Percentiles rank a stretch among this genome's conserved stretches.
These are phyloP conservation scores for Natrix natrix DNA, from an alignment of 2,797 vertebrate genomes.

Conservation along the genomic window DNA sequence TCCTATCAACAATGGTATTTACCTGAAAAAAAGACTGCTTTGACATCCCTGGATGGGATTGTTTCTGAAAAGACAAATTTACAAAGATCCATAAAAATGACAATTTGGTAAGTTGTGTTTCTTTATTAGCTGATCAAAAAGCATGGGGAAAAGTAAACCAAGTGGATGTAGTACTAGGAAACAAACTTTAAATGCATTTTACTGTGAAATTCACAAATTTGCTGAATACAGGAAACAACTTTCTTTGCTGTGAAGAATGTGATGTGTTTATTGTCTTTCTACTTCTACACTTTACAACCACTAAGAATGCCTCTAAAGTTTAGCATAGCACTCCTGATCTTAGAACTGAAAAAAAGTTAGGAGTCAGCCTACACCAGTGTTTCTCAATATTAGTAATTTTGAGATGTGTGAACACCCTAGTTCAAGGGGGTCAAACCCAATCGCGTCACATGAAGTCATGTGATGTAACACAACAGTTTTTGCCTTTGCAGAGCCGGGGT, in stretches of 20 bases:
- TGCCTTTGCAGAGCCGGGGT: too few species aligned
- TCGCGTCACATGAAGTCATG: too few species aligned
- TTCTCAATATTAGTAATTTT: neutral
- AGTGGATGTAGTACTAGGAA: neutral
- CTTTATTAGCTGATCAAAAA: conserved; percentile 18
- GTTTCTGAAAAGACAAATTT: conserved; percentile 19
- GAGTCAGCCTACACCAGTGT: neutral
- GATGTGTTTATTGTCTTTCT: neutral
- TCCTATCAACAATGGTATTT: neutral
- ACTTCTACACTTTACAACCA: neutral
- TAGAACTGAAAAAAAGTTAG: neutral
- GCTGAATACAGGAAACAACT: neutral
- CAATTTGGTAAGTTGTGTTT: neutral
- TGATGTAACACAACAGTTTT: too few species aligned
- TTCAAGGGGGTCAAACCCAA: neutral
- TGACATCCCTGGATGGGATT: neutral
- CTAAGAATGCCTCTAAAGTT: neutral
- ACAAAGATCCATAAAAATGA: conserved; percentile 23
- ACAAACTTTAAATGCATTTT: neutral
- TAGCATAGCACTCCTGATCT: neutral
- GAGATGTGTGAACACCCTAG: neutral
- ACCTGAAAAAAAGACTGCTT: neutral
- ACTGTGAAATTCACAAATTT: neutral
- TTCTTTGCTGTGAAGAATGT: neutral
- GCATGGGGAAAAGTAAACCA: conserved; percentile 1